Conservation (phyloP, 2,797 vertebrate species). For the Oceanodroma leucorhoa region DNA sequence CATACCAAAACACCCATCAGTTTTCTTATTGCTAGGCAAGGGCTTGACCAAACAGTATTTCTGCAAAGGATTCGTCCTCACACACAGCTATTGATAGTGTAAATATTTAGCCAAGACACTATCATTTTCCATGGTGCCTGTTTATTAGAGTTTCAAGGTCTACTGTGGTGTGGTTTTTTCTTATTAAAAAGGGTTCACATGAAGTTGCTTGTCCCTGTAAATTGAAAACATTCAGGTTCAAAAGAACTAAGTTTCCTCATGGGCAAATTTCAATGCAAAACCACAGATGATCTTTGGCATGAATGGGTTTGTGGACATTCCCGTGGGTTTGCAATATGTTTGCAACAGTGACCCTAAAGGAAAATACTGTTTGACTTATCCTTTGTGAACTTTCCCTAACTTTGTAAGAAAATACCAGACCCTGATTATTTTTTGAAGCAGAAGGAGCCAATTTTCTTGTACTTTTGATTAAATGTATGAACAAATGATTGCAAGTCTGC, state of each 20-base stretch:
- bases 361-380: slow-evolving; percentile 10
- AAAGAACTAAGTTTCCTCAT: slow-evolving; percentile 47
- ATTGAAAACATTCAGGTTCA: slow-evolving; percentile 51
- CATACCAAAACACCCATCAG: slow-evolving; percentile 16
- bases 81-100: neutral
- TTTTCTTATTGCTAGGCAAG: slow-evolving; percentile 27
- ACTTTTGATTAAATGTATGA: slow-evolving; percentile 13
- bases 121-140: neutral
- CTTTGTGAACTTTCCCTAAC: neutral
- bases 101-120: slow-evolving; percentile 46
- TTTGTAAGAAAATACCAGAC: slow-evolving; percentile 24
- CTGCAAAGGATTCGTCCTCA: neutral
- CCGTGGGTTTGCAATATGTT: slow-evolving; percentile 55
- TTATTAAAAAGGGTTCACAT: slow-evolving; percentile 1
- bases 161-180: neutral
- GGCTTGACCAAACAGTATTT: slow-evolving; percentile 36
- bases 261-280: slow-evolving; percentile 51
- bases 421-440: neutral
- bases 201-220: slow-evolving; percentile 37
- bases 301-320: slow-evolving; percentile 33
- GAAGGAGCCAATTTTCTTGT: neutral
- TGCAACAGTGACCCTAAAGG: slow-evolving; percentile 45
- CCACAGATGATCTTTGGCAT: slow-evolving; percentile 53
- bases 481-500: neutral
- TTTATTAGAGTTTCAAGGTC: slow-evolving; percentile 12